Evolutionary conservation across 2,797 vertebrate genomes (phyloP).

Genomic region (Pseudochirops cupreus): DNA sequence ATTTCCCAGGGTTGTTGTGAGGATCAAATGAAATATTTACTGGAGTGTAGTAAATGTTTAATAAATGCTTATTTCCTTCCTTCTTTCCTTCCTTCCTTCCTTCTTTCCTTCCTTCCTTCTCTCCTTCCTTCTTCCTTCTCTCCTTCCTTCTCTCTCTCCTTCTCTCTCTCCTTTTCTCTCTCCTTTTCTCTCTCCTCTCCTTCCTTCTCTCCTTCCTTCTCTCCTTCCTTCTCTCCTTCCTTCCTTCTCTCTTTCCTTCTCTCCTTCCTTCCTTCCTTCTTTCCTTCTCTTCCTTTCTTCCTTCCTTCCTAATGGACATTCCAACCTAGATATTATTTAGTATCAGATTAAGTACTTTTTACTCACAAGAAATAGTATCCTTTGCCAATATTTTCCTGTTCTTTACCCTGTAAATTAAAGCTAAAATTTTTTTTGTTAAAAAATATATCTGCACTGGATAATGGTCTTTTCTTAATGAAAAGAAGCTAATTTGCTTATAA

Average conservation of each 20-base stretch:
- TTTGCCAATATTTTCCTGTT: not conserved
- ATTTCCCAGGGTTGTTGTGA: not conserved
- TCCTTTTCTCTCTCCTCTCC: too few species aligned
- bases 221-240: not conserved
- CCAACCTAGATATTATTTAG: not conserved
- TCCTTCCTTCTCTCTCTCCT: too few species aligned
- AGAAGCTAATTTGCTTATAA: not conserved
- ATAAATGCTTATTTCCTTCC: not conserved
- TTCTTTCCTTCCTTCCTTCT: too few species aligned
- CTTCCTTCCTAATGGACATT: not conserved
- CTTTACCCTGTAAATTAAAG: not conserved
- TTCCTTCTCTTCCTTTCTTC: too few species aligned
- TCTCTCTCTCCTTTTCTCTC: too few species aligned
- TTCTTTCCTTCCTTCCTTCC: too few species aligned
- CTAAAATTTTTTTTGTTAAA: not conserved
- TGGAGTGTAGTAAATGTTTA: not conserved
- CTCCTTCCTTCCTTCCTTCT: too few species aligned
- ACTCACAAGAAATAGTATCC: not conserved
- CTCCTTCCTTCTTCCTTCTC: too few species aligned
- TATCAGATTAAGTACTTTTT: not conserved
- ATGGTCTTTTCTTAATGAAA: not conserved
- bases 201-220: too few species aligned
- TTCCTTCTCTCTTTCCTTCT: too few species aligned
- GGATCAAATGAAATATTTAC: not conserved
- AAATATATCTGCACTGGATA: not conserved